phyloP scores from a whole-genome alignment of 2,888 invertebrate genomes.

The Phyto melanocephala region DNA sequence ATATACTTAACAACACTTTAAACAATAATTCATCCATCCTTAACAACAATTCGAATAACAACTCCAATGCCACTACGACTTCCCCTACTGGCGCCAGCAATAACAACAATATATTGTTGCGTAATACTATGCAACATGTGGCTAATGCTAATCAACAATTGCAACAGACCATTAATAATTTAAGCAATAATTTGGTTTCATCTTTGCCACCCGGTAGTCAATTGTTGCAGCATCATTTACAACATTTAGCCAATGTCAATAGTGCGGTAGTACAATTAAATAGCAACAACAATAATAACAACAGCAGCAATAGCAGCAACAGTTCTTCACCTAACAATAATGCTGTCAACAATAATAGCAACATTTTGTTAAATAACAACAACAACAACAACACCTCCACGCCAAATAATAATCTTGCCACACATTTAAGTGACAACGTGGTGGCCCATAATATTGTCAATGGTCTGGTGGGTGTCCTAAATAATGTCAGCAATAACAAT shows the following conservation, averaged over 20 bases:
- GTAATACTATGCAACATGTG: conserved; percentile 74
- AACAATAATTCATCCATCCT: conserved; percentile 36
- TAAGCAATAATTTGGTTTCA: conserved; percentile 69
- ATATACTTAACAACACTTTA: conserved; percentile 64
- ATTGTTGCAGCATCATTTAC: conserved; percentile 78
- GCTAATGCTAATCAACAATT: conserved; percentile 66
- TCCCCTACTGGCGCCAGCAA: conserved; percentile 53
- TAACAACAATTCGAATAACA: conserved; percentile 59
- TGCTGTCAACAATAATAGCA: conserved; percentile 14
- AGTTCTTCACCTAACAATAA: conserved; percentile 71
- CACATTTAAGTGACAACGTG: conserved; percentile 70
- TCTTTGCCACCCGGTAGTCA: conserved; percentile 77
- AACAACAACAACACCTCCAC: conserved; percentile 67
- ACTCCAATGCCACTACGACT: conserved; percentile 22
- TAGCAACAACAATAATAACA: conserved; percentile 68
- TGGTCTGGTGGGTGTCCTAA: conserved; percentile 71
- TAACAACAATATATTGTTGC: conserved; percentile 66
- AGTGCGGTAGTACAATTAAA: conserved; percentile 73
- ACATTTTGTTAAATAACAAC: conserved; percentile 53
- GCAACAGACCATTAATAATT: conserved; percentile 67
- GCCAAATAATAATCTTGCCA: conserved; percentile 65
- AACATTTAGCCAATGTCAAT: conserved; percentile 77
- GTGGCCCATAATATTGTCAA: conserved; percentile 72
- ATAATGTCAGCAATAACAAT: conserved; percentile 64
- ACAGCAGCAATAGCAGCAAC: conserved; percentile 64